phyloP scores from a whole-genome alignment of 2,888 invertebrate genomes.

The Timandra comae region DNA sequence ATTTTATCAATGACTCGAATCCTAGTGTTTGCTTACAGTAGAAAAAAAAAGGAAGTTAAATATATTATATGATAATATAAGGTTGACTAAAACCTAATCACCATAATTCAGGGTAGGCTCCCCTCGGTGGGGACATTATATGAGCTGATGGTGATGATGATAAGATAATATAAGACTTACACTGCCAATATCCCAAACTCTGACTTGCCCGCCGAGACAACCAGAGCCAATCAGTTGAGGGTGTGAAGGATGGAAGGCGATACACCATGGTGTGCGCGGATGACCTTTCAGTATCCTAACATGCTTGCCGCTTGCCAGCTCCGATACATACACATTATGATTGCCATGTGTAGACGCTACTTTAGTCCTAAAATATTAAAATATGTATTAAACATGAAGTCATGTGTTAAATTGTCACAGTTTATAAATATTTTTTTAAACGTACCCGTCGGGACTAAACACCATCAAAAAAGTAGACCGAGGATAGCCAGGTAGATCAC shows the following conservation, averaged over 20 bases:
- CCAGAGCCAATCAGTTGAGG: constrained; percentile 91
- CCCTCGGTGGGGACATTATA: too few relatives aligned
- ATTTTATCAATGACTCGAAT: too few relatives aligned
- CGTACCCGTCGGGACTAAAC: constrained; percentile 91
- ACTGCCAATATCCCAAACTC: constrained; percentile 87
- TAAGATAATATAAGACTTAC: too few relatives aligned
- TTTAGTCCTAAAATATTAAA: constrained; percentile 76
- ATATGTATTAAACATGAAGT: too few relatives aligned
- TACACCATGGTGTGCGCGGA: constrained; percentile 93
- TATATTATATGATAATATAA: too few relatives aligned
- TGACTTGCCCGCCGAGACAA: constrained; percentile 91
- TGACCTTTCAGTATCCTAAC: constrained; percentile 87
- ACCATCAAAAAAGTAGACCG: constrained; percentile 91
- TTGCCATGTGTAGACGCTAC: constrained; percentile 93
- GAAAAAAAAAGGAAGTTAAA: too few relatives aligned
- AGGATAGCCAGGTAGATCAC: constrained; percentile 84
- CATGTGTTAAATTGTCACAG: too few relatives aligned
- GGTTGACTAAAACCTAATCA: too few relatives aligned
- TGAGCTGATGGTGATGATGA: too few relatives aligned
- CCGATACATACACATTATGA: constrained; percentile 90
- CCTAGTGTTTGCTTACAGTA: too few relatives aligned
- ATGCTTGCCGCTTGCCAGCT: constrained; percentile 86
- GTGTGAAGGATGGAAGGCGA: constrained; percentile 90
- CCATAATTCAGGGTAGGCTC: too few relatives aligned
- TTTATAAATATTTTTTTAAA: constrained; percentile 9